Conservation (phyloP, 2,888 invertebrate species). For the Arrhopalites spinosus region DNA sequence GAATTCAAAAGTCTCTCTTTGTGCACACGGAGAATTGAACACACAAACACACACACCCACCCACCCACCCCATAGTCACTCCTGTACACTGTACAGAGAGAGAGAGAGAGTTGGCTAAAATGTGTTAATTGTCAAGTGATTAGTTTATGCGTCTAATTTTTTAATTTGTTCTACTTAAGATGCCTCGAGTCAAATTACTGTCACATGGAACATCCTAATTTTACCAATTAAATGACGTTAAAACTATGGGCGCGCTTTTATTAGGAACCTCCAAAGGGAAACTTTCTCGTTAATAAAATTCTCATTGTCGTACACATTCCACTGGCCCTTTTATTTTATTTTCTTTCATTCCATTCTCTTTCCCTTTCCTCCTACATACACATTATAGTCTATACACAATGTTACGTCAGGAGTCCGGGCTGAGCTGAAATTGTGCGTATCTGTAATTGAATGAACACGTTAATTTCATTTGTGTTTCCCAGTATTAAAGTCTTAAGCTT, state of each 20-base stretch:
- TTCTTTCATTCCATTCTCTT: not conserved
- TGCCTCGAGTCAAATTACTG: slow-evolving; percentile 21
- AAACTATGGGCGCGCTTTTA: not conserved
- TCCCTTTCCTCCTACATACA: too few relatives aligned
- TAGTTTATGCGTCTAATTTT: slow-evolving; percentile 26
- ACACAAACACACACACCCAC: not conserved
- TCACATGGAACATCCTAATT: slow-evolving; percentile 15
- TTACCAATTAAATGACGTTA: slow-evolving; percentile 21
- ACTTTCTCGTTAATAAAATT: not conserved
- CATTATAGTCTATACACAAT: too few relatives aligned
- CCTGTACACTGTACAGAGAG: not conserved
- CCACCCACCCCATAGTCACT: not conserved
- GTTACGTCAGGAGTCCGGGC: too few relatives aligned
- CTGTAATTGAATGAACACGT: slow-evolving; percentile 21
- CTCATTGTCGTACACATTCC: not conserved
- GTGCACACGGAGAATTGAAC: not conserved
- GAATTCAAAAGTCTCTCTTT: not conserved
- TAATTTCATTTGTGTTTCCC: slow-evolving; percentile 19
- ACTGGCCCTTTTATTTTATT: not conserved
- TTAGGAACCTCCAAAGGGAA: not conserved
- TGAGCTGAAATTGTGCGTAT: too few relatives aligned
- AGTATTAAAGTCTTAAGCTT: too few relatives aligned
- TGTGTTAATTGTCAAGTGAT: slow-evolving; percentile 22
- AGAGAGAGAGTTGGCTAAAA: not conserved
- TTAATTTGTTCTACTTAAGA: slow-evolving; percentile 24